phyloP scores from a whole-genome alignment of 2,113 vertebrate species.

The Xenopus borealis region DNA sequence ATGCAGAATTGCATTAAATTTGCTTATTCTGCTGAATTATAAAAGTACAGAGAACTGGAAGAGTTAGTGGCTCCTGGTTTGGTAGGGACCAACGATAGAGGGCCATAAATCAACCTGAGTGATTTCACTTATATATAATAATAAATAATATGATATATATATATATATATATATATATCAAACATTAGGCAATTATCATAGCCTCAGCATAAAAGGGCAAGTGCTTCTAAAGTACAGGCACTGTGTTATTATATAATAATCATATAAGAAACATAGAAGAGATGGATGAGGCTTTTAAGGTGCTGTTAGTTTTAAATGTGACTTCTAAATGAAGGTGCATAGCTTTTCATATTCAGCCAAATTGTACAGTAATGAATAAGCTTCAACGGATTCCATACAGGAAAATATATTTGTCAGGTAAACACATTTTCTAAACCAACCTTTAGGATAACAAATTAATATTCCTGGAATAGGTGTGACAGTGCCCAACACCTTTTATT shows the following conservation, averaged over 20 bases:
- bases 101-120: conserved; percentile 38
- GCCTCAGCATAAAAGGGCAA: conserved; percentile 29
- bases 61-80: conserved; percentile 22
- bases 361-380: background rate
- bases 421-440: too few relatives aligned
- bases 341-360: background rate
- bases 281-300: conserved; percentile 69
- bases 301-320: background rate
- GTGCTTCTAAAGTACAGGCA: conserved; percentile 15
- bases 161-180: conserved; percentile 46
- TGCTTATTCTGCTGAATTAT: conserved; percentile 28
- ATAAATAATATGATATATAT: conserved; percentile 47
- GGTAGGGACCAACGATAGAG: conserved; percentile 20
- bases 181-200: conserved; percentile 40
- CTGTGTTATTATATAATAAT: conserved; percentile 17
- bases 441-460: too few relatives aligned
- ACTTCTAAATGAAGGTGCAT: conserved; percentile 4
- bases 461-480: too few relatives aligned
- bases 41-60: conserved; percentile 23
- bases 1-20: conserved; percentile 44
- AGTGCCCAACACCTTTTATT: too few relatives aligned
- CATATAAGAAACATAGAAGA: conserved; percentile 49
- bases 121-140: conserved; percentile 46
- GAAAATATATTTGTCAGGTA: too few relatives aligned
- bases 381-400: too few relatives aligned